Evolutionary conservation across 2,113 vertebrate species (phyloP), one percentile per base, ranked within the genome.

Genomic region (Acrocephalus arundinaceus): DNA sequence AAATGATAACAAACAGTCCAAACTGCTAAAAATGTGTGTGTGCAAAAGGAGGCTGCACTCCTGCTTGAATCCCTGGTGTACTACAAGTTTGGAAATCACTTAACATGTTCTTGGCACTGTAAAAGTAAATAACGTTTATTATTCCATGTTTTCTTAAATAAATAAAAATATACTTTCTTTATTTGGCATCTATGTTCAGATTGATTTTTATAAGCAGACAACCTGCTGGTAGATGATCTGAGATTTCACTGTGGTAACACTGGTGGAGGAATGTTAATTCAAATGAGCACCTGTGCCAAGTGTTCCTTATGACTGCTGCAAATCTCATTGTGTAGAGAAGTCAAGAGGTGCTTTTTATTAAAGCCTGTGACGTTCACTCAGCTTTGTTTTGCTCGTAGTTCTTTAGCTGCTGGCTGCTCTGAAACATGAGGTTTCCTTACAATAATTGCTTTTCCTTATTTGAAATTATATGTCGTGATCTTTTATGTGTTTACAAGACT

Each of bases 401-500:
- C 65, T 88, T 13, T 17, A 71, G 71, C 54, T 94, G 51, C 49
- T 87, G 78, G 31, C 68, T 86, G 59, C 57, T 86, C 45, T 65
- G 79, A 90, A 93, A 63, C 23, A n/a, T 20, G 37, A 92, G 33
- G 39, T 75, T 86, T 92, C 75, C 72, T 80, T 68, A 74, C 10
- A 87, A n/a, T 57, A 72, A 92, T 61, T 86, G 65, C 21, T 78
- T 35, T 93, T 93, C 37, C 52, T 72, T 85, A 71, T 88, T 92
- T 76, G 45, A 93, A 92, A 70, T 84, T 20, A 15, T 68, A 46
- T 66, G 67, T 78, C 0, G 13, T 41, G 65, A 75, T 54, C 90
- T 84, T 85, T 85, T 96, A 94, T 51, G 48, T 70, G 63, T 82
- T 94, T 92, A 87, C 45, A 87, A 85, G 52, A 37, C 65, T 62